phyloP scores from a whole-genome alignment of 2,797 vertebrate genomes.

The Adrianichthys oophorus region DNA sequence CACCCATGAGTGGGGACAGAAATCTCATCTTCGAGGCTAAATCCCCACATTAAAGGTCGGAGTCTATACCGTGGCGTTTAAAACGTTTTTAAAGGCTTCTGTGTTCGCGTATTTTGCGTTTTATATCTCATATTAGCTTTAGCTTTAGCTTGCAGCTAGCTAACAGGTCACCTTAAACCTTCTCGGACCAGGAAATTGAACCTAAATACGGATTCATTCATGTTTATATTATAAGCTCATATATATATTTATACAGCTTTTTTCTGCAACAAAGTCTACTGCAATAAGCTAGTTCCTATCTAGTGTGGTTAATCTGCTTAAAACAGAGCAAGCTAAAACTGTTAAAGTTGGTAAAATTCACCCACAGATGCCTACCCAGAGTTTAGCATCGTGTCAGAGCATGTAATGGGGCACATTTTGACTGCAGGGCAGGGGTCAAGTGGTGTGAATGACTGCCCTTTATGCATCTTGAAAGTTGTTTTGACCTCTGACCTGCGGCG shows the following conservation, averaged over 20 bases:
- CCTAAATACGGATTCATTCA: conserved; percentile 30
- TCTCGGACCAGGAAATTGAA: conserved; percentile 56
- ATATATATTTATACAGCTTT: not conserved
- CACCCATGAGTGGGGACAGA: conserved; percentile 18
- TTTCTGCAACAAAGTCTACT: not conserved
- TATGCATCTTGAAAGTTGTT: conserved; percentile 65
- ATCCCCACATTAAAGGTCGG: conserved; percentile 4
- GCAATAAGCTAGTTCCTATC: not conserved
- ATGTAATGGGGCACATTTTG: conserved; percentile 48
- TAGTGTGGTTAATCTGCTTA: conserved; percentile 22
- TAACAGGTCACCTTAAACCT: conserved; percentile 70
- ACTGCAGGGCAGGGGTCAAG: conserved; percentile 65
- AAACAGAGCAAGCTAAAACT: conserved; percentile 15
- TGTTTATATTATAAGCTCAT: conserved; percentile 3
- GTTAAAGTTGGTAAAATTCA: conserved; percentile 8
- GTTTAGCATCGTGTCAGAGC: conserved; percentile 27
- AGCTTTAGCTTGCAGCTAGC: conserved; percentile 69
- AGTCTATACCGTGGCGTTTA: not conserved
- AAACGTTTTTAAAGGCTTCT: conserved; percentile 1
- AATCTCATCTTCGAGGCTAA: not conserved
- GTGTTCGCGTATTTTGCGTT: not conserved
- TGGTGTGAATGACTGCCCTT: conserved; percentile 62
- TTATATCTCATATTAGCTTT: conserved; percentile 44
- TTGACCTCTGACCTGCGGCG: conserved; percentile 59
- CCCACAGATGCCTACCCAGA: conserved; percentile 1